phyloP scores from a whole-genome alignment of 2,888 invertebrate genomes.

The Heliothis peltigera region DNA sequence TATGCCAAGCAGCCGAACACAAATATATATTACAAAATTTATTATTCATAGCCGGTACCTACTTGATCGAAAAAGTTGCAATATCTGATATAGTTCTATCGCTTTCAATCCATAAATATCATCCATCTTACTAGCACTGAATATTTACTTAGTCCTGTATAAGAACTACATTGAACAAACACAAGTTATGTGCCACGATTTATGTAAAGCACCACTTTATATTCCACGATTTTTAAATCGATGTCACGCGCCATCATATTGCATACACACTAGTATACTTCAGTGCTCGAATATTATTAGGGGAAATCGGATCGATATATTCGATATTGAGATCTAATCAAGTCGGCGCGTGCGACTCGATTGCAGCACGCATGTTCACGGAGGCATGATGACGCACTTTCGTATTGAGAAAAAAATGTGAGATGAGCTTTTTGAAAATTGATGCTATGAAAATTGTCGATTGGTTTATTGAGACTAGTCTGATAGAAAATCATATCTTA shows the following conservation, averaged over 20 bases:
- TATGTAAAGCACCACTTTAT: slow-evolving; percentile 52
- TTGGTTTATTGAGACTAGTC: not conserved
- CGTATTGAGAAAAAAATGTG: slow-evolving; percentile 49
- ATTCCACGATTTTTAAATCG: slow-evolving; percentile 62
- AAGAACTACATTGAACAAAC: slow-evolving; percentile 29
- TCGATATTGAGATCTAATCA: slow-evolving; percentile 62
- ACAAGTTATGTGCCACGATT: slow-evolving; percentile 55
- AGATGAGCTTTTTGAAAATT: slow-evolving; percentile 45
- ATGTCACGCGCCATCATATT: slow-evolving; percentile 53
- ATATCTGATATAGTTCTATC: slow-evolving; percentile 6
- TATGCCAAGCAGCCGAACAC: not conserved
- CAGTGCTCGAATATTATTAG: slow-evolving; percentile 61
- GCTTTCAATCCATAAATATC: slow-evolving; percentile 36
- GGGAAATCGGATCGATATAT: slow-evolving; percentile 61
- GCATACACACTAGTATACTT: slow-evolving; percentile 40
- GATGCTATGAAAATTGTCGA: slow-evolving; percentile 19
- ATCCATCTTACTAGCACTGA: slow-evolving; percentile 28
- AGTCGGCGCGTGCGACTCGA: slow-evolving; percentile 60
- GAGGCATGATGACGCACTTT: slow-evolving; percentile 65
- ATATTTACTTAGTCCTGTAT: slow-evolving; percentile 43
- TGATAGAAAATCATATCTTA: not conserved
- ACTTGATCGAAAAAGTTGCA: not conserved
- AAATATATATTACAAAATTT: slow-evolving; percentile 31
- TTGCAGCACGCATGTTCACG: slow-evolving; percentile 54
- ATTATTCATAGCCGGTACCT: not conserved